Evolutionary conservation across 2,797 vertebrate species (phyloP).

Genomic region (Gobio occitaniae): DNA sequence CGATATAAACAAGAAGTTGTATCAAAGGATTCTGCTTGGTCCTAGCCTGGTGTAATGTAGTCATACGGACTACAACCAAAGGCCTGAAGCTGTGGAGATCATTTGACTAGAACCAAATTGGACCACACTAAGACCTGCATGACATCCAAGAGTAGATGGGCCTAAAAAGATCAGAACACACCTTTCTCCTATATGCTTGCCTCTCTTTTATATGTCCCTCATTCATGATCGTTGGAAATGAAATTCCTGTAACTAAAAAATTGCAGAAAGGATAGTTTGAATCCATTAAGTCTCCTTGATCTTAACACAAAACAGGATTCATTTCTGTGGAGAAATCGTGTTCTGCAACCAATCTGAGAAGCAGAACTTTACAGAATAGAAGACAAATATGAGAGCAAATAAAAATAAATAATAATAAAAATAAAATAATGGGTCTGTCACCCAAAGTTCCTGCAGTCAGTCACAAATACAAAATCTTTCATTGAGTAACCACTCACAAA

Average conservation of each 20-base stretch:
- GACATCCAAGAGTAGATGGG: background rate
- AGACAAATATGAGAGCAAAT: slow-evolving; percentile 57
- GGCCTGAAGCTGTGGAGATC: slow-evolving; percentile 49
- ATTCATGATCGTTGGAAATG: slow-evolving; percentile 27
- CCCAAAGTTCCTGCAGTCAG: background rate
- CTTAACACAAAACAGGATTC: slow-evolving; percentile 58
- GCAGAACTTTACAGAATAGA: slow-evolving; percentile 43
- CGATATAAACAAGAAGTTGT: slow-evolving; percentile 65
- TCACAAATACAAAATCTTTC: slow-evolving; percentile 2
- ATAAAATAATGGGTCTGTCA: slow-evolving; percentile 2
- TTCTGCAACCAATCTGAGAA: slow-evolving; percentile 55
- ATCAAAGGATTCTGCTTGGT: slow-evolving; percentile 57
- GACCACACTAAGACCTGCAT: background rate
- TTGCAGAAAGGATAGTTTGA: slow-evolving; percentile 53
- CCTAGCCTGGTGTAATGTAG: slow-evolving; percentile 19
- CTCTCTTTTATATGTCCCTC: background rate
- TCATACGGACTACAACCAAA: slow-evolving; percentile 39
- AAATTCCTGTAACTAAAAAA: slow-evolving; percentile 44
- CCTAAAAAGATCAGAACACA: background rate
- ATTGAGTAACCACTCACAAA: background rate
- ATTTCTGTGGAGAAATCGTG: slow-evolving; percentile 35
- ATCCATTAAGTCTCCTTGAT: slow-evolving; percentile 49
- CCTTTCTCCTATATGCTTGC: background rate
- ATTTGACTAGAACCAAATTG: slow-evolving; percentile 40
- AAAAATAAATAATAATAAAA: slow-evolving; percentile 15